Base-by-base conservation (phyloP, 23 tunicate species). In the Halocynthia roretzi region DNA sequence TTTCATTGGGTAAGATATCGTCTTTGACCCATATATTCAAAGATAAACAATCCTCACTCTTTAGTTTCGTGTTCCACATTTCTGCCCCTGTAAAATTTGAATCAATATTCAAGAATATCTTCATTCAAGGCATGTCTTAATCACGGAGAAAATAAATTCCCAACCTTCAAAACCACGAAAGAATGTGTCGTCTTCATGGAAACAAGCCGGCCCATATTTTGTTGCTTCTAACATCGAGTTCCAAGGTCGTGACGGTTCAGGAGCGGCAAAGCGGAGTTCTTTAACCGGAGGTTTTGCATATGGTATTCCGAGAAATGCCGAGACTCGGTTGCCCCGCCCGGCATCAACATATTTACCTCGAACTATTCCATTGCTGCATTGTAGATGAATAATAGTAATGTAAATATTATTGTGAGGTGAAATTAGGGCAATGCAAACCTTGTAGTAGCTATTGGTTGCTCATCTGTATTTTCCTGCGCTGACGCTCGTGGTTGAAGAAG, bases 271-370 rank as follows among this genome's bases (percentile, higher is more conserved):
- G 31, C 94, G 83, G 18, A 52, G 62, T 23, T 82, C 80, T 48
- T 80, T 80, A 14, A 84, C 10, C 7, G 94, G 94, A 10, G 87
- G 78, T 8, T 22, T 58, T 11, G 76, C 94, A 71, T 80, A 87
- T 15, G 83, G 87, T 31, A 87, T 87, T 40, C 94, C 94, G 8
- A 83, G 80, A 77, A 56, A 87, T 5, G 87, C 83, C 62, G 80
- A 73, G 0, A 86, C 76, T 15, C 78, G 70, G 8, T 53, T 44
- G 1, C 57, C 80, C 17, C 53, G 71, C 14, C 76, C 62, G 6
- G 68, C 69, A 31, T 31, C 44, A 1, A 31, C 44, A 21, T 58
- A 54, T 49, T 68, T 76, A 4, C 87, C 87, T 56, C 20, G 56
- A 7, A 83, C 77, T 10, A 63, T 50, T 66, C 87, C 87, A 31